Evolutionary conservation across 2,113 vertebrate species (phyloP).

Genomic region (Neotoma lepida): DNA sequence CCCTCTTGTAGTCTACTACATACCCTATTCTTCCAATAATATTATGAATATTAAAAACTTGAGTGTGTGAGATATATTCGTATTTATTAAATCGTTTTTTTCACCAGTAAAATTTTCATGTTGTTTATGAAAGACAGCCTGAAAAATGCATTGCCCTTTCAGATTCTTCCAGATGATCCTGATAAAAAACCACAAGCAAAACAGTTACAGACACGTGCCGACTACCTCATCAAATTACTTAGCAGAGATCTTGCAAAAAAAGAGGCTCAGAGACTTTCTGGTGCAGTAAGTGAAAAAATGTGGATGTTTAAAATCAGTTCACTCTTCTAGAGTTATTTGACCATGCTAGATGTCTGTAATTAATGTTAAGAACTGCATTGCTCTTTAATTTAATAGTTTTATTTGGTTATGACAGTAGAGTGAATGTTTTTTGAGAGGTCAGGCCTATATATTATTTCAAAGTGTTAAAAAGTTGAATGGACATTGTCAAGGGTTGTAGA

Average conservation of each 20-base stretch:
- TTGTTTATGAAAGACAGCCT: constrained; percentile 49
- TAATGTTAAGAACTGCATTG: neutral
- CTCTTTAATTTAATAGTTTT: constrained; percentile 12
- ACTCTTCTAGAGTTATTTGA: neutral
- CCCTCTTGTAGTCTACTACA: neutral
- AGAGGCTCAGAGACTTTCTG: constrained; percentile 94
- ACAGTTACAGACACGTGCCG: constrained; percentile 97
- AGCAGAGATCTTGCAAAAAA: constrained; percentile 96
- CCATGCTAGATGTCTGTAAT: neutral
- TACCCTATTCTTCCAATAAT: neutral
- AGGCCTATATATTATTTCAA: neutral
- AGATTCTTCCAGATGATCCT: constrained; percentile 98
- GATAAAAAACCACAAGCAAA: constrained; percentile 99
- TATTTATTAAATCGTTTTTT: constrained; percentile 46
- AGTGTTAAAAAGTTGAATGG: neutral
- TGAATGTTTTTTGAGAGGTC: neutral
- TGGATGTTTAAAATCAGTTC: neutral
- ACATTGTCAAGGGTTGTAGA: neutral
- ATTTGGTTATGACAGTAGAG: neutral
- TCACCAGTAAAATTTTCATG: neutral
- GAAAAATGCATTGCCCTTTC: constrained; percentile 71
- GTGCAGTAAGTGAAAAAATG: constrained; percentile 88
- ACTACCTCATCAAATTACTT: constrained; percentile 99
- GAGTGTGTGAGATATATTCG: neutral
- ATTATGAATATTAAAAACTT: neutral